Conservation (phyloP, 2,888 invertebrate species). For the Reticulitermes lucifugus region DNA sequence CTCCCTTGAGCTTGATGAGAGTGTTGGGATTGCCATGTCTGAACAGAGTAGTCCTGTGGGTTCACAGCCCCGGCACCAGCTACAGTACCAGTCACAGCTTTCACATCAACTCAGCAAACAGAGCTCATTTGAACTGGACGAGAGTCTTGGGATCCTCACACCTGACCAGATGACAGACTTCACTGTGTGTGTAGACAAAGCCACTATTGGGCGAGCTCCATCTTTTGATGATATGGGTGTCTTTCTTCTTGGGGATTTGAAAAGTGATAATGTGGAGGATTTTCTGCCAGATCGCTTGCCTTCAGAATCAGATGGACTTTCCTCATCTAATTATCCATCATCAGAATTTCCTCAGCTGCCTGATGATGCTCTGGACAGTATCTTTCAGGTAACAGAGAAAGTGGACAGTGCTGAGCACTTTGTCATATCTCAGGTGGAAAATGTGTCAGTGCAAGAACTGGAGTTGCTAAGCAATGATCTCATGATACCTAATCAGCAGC, state of each 20-base stretch:
- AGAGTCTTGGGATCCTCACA: slow-evolving; percentile 87
- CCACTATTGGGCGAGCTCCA: neutral
- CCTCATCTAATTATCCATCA: slow-evolving; percentile 1
- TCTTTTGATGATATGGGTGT: slow-evolving; percentile 36
- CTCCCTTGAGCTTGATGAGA: slow-evolving; percentile 29
- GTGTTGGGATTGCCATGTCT: slow-evolving; percentile 3
- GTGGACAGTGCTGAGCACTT: neutral
- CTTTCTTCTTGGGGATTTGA: slow-evolving; percentile 21
- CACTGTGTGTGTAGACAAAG: slow-evolving; percentile 59
- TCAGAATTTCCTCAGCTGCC: slow-evolving; percentile 13
- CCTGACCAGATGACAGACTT: slow-evolving; percentile 88
- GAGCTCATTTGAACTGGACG: slow-evolving; percentile 83
- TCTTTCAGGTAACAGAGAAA: neutral
- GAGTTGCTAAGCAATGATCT: slow-evolving; percentile 13
- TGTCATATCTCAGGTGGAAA: neutral
- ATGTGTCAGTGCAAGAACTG: neutral
- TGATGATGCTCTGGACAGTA: neutral
- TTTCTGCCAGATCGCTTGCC: neutral
- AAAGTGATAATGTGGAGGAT: neutral
- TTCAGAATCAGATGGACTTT: slow-evolving; percentile 11
- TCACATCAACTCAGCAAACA: slow-evolving; percentile 69
- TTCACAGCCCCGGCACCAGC: slow-evolving; percentile 56
- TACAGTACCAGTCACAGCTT: slow-evolving; percentile 56
- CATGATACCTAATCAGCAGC: neutral
- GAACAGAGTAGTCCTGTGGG: slow-evolving; percentile 22